Evolutionary conservation across 2,797 vertebrate genomes (phyloP).

Genomic region (Cirrhinus mrigala): DNA sequence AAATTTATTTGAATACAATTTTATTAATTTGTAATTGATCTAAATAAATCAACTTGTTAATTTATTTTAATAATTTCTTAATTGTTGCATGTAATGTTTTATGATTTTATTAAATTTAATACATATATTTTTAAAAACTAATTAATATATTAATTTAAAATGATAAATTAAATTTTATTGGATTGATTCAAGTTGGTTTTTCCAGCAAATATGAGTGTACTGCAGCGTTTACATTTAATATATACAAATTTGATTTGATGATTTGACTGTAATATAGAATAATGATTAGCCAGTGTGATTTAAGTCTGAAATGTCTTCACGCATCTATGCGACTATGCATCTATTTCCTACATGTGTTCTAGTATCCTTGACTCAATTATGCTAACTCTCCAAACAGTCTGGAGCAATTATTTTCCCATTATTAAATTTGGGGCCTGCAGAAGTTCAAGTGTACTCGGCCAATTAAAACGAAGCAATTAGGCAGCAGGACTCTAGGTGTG

Average conservation of each 20-base stretch:
- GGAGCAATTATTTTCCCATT: slow-evolving; percentile 54
- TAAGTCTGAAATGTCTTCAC: neutral
- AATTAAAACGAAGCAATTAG: slow-evolving; percentile 64
- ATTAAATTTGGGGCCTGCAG: slow-evolving; percentile 65
- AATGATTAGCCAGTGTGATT: neutral
- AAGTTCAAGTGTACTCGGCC: slow-evolving; percentile 59
- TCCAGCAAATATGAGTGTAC: neutral
- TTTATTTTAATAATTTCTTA: too few relatives aligned
- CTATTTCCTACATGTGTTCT: neutral
- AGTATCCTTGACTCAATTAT: slow-evolving; percentile 61
- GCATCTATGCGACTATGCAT: too few relatives aligned
- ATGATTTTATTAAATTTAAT: neutral
- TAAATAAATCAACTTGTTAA: too few relatives aligned
- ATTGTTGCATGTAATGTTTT: too few relatives aligned
- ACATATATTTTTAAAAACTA: neutral
- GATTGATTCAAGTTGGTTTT: neutral
- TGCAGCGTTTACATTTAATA: too few relatives aligned
- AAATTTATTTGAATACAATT: too few relatives aligned
- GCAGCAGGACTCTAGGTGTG: neutral
- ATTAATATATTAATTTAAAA: neutral
- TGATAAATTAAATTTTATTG: neutral
- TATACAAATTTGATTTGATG: neutral
- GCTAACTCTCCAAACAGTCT: slow-evolving; percentile 63
- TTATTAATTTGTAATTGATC: too few relatives aligned
- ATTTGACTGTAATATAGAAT: neutral